A percentile compares a stretch with the other conserved stretches of the same genome.
phyloP scores from a whole-genome alignment of 1,140 invertebrate genomes.

The Hermatobates lingyangjiaoensis region DNA sequence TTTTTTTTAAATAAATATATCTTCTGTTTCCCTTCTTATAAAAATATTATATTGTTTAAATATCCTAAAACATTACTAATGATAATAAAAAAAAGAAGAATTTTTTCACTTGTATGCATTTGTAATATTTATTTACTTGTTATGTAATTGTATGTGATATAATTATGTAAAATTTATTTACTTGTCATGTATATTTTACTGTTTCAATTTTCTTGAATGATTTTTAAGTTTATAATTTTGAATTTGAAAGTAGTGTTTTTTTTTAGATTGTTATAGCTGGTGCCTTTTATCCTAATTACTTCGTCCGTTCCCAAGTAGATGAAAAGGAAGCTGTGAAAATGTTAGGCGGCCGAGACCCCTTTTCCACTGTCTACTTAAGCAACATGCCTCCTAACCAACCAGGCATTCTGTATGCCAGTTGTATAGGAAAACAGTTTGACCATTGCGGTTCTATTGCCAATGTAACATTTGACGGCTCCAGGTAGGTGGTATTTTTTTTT shows the following conservation, averaged over 20 bases:
- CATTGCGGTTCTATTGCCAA: conserved; percentile 28
- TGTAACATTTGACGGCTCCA: conserved; percentile 39
- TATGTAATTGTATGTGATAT: too few species aligned
- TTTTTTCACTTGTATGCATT: too few species aligned
- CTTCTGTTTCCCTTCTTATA: too few species aligned
- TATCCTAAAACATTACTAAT: too few species aligned
- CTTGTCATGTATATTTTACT: background rate
- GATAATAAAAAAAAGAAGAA: too few species aligned
- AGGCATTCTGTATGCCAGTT: conserved; percentile 42
- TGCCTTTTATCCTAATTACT: conserved; percentile 87
- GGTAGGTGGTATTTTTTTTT: conserved; percentile 18
- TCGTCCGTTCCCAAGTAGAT: conserved; percentile 36
- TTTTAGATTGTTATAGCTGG: conserved; percentile 48
- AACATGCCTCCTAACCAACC: conserved; percentile 48
- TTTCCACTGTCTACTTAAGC: conserved; percentile 53
- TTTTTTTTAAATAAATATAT: too few species aligned
- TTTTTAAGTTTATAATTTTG: background rate
- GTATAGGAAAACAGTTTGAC: conserved; percentile 33
- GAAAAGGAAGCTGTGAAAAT: conserved; percentile 38
- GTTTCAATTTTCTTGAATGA: background rate
- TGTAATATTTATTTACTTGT: too few species aligned
- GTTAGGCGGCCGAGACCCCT: conserved; percentile 50
- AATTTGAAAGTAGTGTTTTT: conserved; percentile 4
- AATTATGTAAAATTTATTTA: background rate
- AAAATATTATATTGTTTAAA: too few species aligned